A percentile compares a stretch with the other conserved stretches of the same genome.
These are phyloP conservation scores for Parascotia fuliginaria DNA, from an alignment of 2,888 invertebrate genomes.

Conservation along the genomic window DNA sequence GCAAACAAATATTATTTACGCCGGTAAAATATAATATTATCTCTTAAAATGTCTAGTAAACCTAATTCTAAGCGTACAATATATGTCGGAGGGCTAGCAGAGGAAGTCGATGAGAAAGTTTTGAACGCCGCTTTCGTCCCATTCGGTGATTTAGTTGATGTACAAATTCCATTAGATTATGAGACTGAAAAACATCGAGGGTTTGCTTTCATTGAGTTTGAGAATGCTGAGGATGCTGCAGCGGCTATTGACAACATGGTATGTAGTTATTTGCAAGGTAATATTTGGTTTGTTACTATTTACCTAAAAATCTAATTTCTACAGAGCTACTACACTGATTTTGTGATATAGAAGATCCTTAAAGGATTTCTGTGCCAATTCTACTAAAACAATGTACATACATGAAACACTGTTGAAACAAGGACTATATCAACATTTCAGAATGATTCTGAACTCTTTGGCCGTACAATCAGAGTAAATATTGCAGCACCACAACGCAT, in stretches of 20 bases:
- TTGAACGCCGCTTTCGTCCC: conserved; percentile 98
- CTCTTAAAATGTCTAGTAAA: conserved; percentile 72
- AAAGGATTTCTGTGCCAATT: too few species aligned
- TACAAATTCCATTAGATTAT: conserved; percentile 99
- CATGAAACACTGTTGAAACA: too few species aligned
- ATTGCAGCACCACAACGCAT: conserved; percentile 98
- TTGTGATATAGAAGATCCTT: too few species aligned
- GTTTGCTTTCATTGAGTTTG: conserved; percentile 99
- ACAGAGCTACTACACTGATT: too few species aligned
- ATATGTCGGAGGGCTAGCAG: conserved; percentile 94
- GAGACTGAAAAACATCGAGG: conserved; percentile 98
- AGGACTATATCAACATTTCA: conserved; percentile 79
- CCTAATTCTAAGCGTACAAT: conserved; percentile 92
- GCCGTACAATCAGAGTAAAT: conserved; percentile 97
- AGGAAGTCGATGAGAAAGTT: conserved; percentile 98
- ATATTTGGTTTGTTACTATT: too few species aligned
- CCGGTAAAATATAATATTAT: conserved; percentile 16
- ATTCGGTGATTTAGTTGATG: conserved; percentile 99
- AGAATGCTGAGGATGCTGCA: conserved; percentile 98
- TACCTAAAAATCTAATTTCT: too few species aligned
- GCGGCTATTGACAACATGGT: conserved; percentile 99
- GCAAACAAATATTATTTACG: conserved; percentile 7
- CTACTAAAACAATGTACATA: too few species aligned
- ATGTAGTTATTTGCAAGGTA: conserved; percentile 32
- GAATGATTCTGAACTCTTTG: conserved; percentile 99